phyloP scores from a whole-genome alignment of 2,888 invertebrate species.

The Therioaphis trifolii region DNA sequence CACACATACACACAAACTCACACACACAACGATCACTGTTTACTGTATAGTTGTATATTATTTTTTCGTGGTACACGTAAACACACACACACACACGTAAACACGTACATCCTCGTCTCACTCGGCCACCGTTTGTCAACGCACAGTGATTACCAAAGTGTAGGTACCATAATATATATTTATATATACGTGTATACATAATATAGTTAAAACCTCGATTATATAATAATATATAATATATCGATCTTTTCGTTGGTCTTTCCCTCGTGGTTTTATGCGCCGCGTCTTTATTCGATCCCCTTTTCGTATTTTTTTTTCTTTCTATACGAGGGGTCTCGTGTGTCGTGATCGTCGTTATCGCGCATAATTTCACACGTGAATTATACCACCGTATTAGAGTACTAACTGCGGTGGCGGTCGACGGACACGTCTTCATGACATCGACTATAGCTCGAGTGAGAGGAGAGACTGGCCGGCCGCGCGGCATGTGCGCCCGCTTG shows the following conservation, averaged over 20 bases:
- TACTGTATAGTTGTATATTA: neutral
- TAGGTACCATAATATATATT: neutral
- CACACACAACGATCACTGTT: slow-evolving; percentile 3
- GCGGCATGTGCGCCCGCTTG: no score
- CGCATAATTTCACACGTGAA: no score
- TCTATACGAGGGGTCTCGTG: no score
- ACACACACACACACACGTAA: neutral
- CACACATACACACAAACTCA: neutral
- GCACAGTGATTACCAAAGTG: slow-evolving; percentile 55
- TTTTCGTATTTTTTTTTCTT: no score
- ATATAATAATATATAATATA: neutral
- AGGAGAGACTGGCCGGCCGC: no score
- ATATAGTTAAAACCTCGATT: neutral
- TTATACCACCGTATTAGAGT: no score
- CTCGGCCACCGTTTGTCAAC: slow-evolving; percentile 1
- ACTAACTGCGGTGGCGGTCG: no score
- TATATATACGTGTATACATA: neutral
- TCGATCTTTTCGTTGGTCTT: neutral
- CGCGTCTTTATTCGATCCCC: no score
- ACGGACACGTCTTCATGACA: no score
- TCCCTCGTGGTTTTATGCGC: neutral
- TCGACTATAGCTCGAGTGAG: no score
- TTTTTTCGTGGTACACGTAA: neutral
- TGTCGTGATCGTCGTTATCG: no score
- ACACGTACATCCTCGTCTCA: neutral